Percentiles rank a stretch among this genome's conserved stretches.
phyloP scores from a whole-genome alignment of 2,113 vertebrate species.

The Solea senegalensis region DNA sequence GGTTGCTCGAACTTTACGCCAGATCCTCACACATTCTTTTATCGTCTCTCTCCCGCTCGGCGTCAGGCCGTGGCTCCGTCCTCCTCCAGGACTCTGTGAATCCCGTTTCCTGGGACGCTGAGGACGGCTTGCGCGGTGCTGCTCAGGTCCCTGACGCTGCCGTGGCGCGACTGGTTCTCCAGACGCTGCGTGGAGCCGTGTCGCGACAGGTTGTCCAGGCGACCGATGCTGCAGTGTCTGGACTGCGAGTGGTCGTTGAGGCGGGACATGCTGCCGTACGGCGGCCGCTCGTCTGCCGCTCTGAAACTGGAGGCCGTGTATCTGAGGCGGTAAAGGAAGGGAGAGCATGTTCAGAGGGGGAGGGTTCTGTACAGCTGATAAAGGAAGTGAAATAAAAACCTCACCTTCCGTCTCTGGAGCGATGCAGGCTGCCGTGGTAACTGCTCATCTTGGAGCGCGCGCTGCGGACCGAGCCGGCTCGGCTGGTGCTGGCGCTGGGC shows the following conservation, averaged over 20 bases:
- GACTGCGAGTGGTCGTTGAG: slow-evolving; percentile 82
- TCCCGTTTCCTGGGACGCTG: slow-evolving; percentile 89
- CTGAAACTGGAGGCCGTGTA: slow-evolving; percentile 90
- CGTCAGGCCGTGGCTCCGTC: slow-evolving; percentile 65
- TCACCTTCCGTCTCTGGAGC: slow-evolving; percentile 91
- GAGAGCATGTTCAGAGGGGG: background rate
- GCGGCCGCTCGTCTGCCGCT: slow-evolving; percentile 86
- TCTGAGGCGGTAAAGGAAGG: slow-evolving; percentile 66
- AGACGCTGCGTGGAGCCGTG: slow-evolving; percentile 91
- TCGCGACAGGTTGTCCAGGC: slow-evolving; percentile 80
- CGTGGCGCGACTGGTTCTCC: slow-evolving; percentile 89
- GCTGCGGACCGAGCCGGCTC: slow-evolving; percentile 90
- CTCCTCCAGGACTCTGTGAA: slow-evolving; percentile 91
- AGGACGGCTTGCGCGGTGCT: slow-evolving; percentile 74
- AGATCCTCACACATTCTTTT: slow-evolving; percentile 25
- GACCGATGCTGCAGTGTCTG: slow-evolving; percentile 69
- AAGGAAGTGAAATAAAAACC: rapidly evolving
- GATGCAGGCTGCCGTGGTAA: slow-evolving; percentile 93
- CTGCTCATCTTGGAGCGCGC: slow-evolving; percentile 94
- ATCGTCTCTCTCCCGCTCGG: background rate
- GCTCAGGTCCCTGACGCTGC: slow-evolving; percentile 91
- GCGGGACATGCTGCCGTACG: slow-evolving; percentile 89
- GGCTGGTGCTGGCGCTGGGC: slow-evolving; percentile 85
- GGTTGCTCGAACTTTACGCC: background rate
- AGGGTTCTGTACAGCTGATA: background rate